Evolutionary conservation across 2,888 invertebrate genomes (phyloP).

Genomic region (Campoplex nolae): DNA sequence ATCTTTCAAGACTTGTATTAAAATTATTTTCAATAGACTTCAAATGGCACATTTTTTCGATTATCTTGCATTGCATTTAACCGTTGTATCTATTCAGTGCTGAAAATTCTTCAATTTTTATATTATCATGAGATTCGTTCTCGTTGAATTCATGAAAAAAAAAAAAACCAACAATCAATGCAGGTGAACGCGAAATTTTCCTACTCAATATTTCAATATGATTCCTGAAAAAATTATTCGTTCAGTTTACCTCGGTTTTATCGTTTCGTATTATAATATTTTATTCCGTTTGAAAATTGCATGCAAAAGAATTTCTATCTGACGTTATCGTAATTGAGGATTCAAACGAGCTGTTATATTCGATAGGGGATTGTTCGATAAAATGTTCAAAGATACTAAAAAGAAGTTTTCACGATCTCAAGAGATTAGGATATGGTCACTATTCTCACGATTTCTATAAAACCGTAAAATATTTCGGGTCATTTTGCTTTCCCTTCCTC

Average conservation of each 20-base stretch:
- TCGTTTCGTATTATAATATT: not conserved
- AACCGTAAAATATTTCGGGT: conserved; percentile 51
- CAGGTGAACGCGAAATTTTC: not conserved
- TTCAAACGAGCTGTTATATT: conserved; percentile 15
- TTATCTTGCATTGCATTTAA: too few species aligned
- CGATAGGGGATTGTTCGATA: conserved; percentile 30
- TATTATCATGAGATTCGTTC: too few species aligned
- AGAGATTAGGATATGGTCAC: conserved; percentile 44
- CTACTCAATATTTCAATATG: not conserved
- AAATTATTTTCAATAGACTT: too few species aligned
- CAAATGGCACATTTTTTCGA: too few species aligned
- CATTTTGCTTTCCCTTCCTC: conserved; percentile 20
- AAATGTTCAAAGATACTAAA: conserved; percentile 35
- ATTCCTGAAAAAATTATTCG: not conserved
- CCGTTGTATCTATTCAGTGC: too few species aligned
- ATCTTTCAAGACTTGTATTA: too few species aligned
- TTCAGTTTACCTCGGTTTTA: not conserved
- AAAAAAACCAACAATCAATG: too few species aligned
- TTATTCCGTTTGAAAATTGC: not conserved
- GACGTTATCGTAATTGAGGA: not conserved
- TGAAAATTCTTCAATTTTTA: too few species aligned
- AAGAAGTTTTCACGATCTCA: conserved; percentile 13
- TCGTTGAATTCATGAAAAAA: too few species aligned
- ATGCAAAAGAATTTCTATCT: not conserved
- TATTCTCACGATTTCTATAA: conserved; percentile 53